phyloP scores from a whole-genome alignment of 2,797 vertebrate genomes.

The Epinephelus awoara region DNA sequence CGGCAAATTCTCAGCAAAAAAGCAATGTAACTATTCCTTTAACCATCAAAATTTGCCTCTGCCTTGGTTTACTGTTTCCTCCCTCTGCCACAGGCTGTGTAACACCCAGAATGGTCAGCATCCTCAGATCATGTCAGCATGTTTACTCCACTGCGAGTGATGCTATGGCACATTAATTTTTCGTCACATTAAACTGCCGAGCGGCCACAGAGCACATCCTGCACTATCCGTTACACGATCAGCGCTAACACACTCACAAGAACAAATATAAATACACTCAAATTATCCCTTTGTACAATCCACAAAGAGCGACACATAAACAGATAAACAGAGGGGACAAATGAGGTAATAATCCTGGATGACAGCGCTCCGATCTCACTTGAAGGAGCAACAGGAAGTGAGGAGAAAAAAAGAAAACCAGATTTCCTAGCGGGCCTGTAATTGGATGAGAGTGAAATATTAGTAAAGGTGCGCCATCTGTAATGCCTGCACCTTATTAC shows the following conservation, averaged over 20 bases:
- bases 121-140: slow-evolving; percentile 7
- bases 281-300: slow-evolving; percentile 51
- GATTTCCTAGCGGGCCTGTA: slow-evolving; percentile 56
- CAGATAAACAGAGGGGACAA: slow-evolving; percentile 58
- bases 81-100: not conserved
- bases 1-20: not conserved
- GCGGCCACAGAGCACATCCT: slow-evolving; percentile 36
- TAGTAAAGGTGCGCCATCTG: slow-evolving; percentile 16
- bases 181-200: slow-evolving; percentile 40
- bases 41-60: not conserved
- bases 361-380: slow-evolving; percentile 38
- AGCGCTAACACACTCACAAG: slow-evolving; percentile 32
- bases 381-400: slow-evolving; percentile 48
- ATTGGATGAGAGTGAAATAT: slow-evolving; percentile 71
- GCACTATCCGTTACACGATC: slow-evolving; percentile 28
- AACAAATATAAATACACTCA: slow-evolving; percentile 69
- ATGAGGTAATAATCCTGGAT: slow-evolving; percentile 41
- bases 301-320: slow-evolving; percentile 42
- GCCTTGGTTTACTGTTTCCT: not conserved
- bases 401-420: slow-evolving; percentile 37
- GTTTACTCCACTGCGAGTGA: not conserved
- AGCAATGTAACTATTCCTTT: not conserved
- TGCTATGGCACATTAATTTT: slow-evolving; percentile 35
- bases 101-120: slow-evolving; percentile 12
- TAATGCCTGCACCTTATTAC: slow-evolving; percentile 39